Evolutionary conservation across 2,113 vertebrate genomes (phyloP), one percentile per base, ranked within the genome.

Genomic region (Maccullochella peelii): DNA sequence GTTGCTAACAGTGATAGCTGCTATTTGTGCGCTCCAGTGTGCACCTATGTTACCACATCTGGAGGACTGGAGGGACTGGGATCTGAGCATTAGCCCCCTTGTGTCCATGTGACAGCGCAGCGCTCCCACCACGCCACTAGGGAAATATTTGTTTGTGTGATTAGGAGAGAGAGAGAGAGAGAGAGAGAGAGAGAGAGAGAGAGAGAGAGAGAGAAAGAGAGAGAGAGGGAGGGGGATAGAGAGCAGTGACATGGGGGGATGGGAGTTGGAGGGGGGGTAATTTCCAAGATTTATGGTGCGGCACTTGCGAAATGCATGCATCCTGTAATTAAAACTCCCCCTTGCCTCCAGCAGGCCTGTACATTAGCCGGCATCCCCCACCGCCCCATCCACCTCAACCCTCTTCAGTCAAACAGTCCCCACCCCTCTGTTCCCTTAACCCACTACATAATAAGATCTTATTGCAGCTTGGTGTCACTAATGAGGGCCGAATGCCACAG

Each of bases 301-400:
- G 91, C 91, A 89, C 91, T 94, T 91, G 94, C 84, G 62, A 94
- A 95, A 95, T 88, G 93, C 92, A 92, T 91, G 94, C 93, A 95
- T 96, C 95, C 95, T 96, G 94, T 95, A 96, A 96, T 95, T 95
- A 95, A 95, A 93, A 77, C 92, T 78, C 82, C 71, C 86, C 91
- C 73, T 89, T 86, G 88, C 93, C 92, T 90, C 85, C 57, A 90
- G 85, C 79, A 84, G 89, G 89, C 92, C 72, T 86, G 86, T 92
- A 86, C 91, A 91, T 94, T 91, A 92, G 86, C 59, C 65, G 27
- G 67, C 77, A 77, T 84, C 88, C 88, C 77, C 85, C 92, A 82
- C 83, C 12, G 7, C 73, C 77, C 72, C 66, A 18, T 73, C 79
- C 79, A 79, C 65, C 73, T 76, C 73, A 80, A 18, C 40, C 70